These are phyloP conservation scores for Ctenicera cuprea DNA, from an alignment of 2,888 invertebrate species.

Conservation along the genomic window DNA sequence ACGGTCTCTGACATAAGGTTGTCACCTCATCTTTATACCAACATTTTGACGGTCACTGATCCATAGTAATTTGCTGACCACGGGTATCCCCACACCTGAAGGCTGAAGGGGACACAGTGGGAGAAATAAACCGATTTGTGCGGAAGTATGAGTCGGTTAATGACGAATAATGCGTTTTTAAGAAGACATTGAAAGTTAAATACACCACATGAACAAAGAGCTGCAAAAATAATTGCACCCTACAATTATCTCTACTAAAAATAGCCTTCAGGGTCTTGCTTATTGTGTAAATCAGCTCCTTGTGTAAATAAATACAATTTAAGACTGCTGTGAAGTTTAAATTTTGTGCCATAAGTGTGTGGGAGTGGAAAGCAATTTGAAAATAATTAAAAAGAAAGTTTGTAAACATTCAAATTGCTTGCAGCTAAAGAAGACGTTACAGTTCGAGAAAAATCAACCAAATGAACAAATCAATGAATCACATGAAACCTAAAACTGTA, in stretches of 20 bases:
- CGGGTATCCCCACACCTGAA: neutral
- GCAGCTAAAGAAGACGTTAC: neutral
- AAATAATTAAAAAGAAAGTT: neutral
- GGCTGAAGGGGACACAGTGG: neutral
- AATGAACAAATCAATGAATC: conserved; percentile 31
- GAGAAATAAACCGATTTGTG: neutral
- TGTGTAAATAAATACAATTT: neutral
- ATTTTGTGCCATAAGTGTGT: conserved; percentile 7
- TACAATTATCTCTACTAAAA: neutral
- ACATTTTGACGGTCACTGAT: conserved; percentile 3
- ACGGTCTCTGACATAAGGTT: too few species aligned
- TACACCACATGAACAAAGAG: conserved; percentile 9
- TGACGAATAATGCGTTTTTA: conserved; percentile 7
- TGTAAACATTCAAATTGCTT: too few species aligned
- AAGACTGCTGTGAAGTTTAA: neutral
- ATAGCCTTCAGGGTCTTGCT: neutral
- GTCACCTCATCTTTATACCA: neutral
- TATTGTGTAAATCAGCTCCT: neutral
- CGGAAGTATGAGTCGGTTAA: conserved; percentile 23
- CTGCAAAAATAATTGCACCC: neutral
- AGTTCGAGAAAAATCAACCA: neutral
- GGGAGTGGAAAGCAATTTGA: neutral
- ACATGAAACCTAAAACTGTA: neutral
- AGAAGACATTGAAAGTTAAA: conserved; percentile 5
- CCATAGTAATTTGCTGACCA: neutral